These are phyloP conservation scores for Cydia strobilella DNA, from an alignment of 1,140 invertebrate species.

Conservation along the genomic window DNA sequence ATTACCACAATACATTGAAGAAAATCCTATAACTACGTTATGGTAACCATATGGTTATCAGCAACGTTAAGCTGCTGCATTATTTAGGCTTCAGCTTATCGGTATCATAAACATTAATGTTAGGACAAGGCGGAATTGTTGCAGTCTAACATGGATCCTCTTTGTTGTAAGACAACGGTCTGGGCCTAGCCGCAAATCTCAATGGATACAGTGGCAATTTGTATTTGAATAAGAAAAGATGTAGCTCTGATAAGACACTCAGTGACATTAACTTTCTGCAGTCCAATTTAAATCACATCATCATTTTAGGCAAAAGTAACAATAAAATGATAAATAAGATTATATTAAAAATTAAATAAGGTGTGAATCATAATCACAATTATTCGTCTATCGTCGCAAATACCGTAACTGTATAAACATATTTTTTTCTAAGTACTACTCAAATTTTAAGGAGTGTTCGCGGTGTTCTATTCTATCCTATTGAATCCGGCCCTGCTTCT, in stretches of 20 bases:
- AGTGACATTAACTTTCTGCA: too few relatives aligned
- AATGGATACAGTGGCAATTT: neutral
- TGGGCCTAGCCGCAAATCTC: neutral
- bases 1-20: too few relatives aligned
- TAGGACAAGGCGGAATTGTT: constrained; percentile 3
- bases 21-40: neutral
- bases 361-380: too few relatives aligned
- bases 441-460: too few relatives aligned
- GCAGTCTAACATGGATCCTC: constrained; percentile 18
- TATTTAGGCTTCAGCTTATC: constrained; percentile 26
- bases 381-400: too few relatives aligned
- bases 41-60: neutral
- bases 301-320: too few relatives aligned
- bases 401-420: too few relatives aligned
- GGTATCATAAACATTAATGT: constrained; percentile 25
- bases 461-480: neutral
- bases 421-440: too few relatives aligned
- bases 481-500: constrained; percentile 45
- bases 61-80: neutral
- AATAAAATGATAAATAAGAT: too few relatives aligned
- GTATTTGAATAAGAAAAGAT: neutral
- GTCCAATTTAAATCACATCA: too few relatives aligned
- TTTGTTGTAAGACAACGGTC: constrained; percentile 26
- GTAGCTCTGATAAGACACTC: neutral
- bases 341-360: too few relatives aligned